A percentile compares a stretch with the other conserved stretches of the same genome.
phyloP scores from a whole-genome alignment of 1,140 invertebrate species.

The Brachionus rotundiformis region DNA sequence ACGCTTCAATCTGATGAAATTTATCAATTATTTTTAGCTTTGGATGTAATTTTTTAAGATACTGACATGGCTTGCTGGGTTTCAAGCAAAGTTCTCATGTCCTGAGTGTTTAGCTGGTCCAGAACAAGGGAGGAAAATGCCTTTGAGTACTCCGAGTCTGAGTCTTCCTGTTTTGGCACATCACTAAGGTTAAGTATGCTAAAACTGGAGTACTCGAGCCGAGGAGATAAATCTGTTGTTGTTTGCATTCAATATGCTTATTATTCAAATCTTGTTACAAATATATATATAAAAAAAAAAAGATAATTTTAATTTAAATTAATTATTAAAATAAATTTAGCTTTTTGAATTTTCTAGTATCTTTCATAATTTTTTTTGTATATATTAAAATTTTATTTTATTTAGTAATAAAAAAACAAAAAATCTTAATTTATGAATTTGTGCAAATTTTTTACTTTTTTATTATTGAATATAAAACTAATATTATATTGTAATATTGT shows the following conservation, averaged over 20 bases:
- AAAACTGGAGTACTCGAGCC: conserved; percentile 6
- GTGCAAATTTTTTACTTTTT: background rate
- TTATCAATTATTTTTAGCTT: background rate
- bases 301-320: background rate
- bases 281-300: no score
- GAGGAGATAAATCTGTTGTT: background rate
- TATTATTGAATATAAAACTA: background rate
- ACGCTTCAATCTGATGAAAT: background rate
- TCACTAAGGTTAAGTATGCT: background rate
- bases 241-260: background rate
- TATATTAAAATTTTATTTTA: background rate
- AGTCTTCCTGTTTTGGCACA: background rate
- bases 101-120: conserved; percentile 28
- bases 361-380: conserved; percentile 21
- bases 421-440: background rate
- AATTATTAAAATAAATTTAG: conserved; percentile 45
- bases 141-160: background rate
- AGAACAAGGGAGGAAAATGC: background rate
- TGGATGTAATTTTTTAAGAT: background rate
- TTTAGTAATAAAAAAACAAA: background rate
- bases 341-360: conserved; percentile 24
- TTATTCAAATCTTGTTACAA: background rate
- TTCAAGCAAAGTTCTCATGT: conserved; percentile 26
- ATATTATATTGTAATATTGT: background rate
- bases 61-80: conserved; percentile 22